phyloP scores from a whole-genome alignment of 2,797 vertebrate species.

The Numenius phaeopus region DNA sequence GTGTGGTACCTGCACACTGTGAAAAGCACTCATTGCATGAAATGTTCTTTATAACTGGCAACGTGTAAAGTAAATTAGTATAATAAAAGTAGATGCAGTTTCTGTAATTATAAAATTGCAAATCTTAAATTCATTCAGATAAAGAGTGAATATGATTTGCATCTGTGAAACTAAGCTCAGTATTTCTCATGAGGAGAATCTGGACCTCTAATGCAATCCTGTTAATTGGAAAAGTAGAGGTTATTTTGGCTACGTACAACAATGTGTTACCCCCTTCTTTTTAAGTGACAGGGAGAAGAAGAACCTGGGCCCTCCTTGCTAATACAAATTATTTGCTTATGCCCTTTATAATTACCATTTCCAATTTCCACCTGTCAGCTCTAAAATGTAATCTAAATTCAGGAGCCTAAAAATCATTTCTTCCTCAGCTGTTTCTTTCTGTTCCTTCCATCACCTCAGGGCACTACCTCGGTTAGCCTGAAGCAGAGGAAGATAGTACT shows the following conservation, averaged over 20 bases:
- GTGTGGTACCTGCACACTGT: neutral
- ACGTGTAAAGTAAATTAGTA: neutral
- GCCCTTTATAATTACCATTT: neutral
- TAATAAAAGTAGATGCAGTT: neutral
- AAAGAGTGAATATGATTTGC: neutral
- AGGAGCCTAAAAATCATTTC: neutral
- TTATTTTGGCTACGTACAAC: neutral
- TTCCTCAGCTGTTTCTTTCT: neutral
- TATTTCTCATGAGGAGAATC: neutral
- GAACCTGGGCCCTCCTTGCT: neutral
- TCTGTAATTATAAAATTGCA: neutral
- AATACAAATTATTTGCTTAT: slow-evolving; percentile 1
- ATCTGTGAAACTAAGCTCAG: neutral
- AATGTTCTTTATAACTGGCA: neutral
- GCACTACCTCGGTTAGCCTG: too few species aligned
- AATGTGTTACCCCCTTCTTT: neutral
- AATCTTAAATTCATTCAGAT: neutral
- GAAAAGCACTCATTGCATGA: neutral
- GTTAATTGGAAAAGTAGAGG: slow-evolving; percentile 20
- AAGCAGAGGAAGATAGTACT: neutral
- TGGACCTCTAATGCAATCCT: neutral
- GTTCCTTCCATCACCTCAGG: neutral
- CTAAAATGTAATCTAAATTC: neutral
- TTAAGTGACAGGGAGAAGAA: neutral
- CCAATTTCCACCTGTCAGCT: slow-evolving; percentile 5